A percentile compares a stretch with the other conserved stretches of the same genome.
Evolutionary conservation across 2,113 vertebrate species (phyloP).

Genomic region (Ptilonorhynchus violaceus): DNA sequence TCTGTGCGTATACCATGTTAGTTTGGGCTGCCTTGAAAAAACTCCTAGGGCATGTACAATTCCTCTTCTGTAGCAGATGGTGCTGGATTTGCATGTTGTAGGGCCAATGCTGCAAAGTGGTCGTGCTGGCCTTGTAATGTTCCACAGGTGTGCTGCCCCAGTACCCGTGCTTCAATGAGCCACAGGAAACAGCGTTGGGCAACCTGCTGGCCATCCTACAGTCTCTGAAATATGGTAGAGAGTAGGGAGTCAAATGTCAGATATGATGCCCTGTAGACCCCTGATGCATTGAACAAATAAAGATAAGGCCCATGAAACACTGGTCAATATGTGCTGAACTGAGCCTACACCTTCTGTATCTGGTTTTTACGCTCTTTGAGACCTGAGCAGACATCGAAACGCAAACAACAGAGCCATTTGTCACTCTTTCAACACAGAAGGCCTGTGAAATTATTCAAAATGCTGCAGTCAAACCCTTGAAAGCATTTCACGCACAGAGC

Average conservation of each 20-base stretch:
- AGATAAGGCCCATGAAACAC: not conserved
- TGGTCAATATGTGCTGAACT: not conserved
- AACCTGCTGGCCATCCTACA: not conserved
- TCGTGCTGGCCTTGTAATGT: not conserved
- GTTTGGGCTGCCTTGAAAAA: not conserved
- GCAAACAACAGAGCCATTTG: not conserved
- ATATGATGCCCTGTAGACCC: not conserved
- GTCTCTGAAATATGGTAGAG: not conserved
- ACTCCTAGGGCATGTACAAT: not conserved
- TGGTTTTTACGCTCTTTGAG: not conserved
- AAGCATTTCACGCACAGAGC: not conserved
- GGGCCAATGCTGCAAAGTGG: not conserved
- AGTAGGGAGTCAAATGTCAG: not conserved
- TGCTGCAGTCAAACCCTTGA: not conserved
- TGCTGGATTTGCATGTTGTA: not conserved
- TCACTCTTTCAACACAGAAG: not conserved
- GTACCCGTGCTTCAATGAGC: not conserved
- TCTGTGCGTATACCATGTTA: not conserved
- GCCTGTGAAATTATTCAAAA: not conserved
- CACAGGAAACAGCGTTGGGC: not conserved
- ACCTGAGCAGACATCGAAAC: not conserved
- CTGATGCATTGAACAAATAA: not conserved
- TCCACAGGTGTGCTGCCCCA: not conserved
- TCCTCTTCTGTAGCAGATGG: not conserved
- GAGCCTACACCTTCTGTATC: not conserved